Percentiles rank a stretch among this genome's conserved stretches.
Evolutionary conservation across 1,140 invertebrate species (phyloP).

Genomic region (Phymorhynchus buccinoides): DNA sequence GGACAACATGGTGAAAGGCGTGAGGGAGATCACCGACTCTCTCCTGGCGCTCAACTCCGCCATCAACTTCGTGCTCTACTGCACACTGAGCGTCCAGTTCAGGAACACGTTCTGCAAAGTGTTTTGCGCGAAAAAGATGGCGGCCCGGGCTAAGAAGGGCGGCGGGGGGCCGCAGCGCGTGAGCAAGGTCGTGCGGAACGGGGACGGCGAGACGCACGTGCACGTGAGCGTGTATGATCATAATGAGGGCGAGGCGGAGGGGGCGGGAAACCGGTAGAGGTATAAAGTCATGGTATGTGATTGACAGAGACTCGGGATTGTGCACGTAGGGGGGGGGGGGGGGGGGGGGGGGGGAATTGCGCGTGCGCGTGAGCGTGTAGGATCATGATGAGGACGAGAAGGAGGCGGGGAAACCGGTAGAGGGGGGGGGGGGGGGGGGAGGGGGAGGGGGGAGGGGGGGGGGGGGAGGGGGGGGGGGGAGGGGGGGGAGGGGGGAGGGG

Average conservation of each 20-base stretch:
- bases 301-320: too few species aligned
- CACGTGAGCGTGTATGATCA: slow-evolving; percentile 33
- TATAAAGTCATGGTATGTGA: too few species aligned
- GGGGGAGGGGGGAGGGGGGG: not conserved
- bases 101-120: slow-evolving; percentile 49
- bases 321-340: too few species aligned
- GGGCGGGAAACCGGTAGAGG: not conserved
- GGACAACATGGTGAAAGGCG: slow-evolving; percentile 73
- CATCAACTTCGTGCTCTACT: slow-evolving; percentile 85
- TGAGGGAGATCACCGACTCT: slow-evolving; percentile 85
- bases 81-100: slow-evolving; percentile 83
- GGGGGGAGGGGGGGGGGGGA: not conserved
- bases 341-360: slow-evolving; percentile 11
- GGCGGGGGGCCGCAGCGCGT: slow-evolving; percentile 22
- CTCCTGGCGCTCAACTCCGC: slow-evolving; percentile 82
- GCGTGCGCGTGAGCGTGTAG: slow-evolving; percentile 35
- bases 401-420: not conserved
- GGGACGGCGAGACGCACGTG: slow-evolving; percentile 25
- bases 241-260: not conserved
- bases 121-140: slow-evolving; percentile 45
- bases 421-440: not conserved
- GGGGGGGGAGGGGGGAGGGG: too few species aligned
- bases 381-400: not conserved
- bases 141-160: too few species aligned
- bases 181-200: slow-evolving; percentile 26